Evolutionary conservation across 1,140 invertebrate species (phyloP).

Genomic region (Cherax quadricarinatus): DNA sequence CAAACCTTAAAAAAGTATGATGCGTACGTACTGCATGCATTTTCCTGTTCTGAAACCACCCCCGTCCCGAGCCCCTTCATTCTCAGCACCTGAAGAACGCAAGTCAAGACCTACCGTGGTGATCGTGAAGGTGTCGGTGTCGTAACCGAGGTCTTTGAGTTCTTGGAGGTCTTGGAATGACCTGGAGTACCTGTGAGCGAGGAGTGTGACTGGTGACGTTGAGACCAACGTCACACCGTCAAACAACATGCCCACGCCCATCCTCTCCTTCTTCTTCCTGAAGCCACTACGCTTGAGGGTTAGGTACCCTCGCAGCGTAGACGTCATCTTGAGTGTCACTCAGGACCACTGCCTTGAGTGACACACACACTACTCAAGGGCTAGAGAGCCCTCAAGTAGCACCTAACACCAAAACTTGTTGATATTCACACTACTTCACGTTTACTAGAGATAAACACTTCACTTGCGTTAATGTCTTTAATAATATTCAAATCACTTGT

Average conservation of each 20-base stretch:
- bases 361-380: too few species aligned
- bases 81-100: background rate
- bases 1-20: too few species aligned
- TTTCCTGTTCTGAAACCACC: too few species aligned
- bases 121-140: background rate
- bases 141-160: background rate
- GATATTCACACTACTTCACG: too few species aligned
- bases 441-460: too few species aligned
- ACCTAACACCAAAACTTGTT: too few species aligned
- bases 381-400: too few species aligned
- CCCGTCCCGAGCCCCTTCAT: background rate
- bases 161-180: background rate
- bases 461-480: too few species aligned
- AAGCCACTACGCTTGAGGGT: background rate
- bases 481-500: too few species aligned
- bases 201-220: background rate
- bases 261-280: background rate
- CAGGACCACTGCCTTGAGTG: too few species aligned
- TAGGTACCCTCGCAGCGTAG: background rate
- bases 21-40: background rate
- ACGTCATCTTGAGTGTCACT: background rate
- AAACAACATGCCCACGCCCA: background rate
- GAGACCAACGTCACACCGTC: background rate
- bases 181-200: background rate
- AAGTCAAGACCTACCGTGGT: background rate